Evolutionary conservation across 2,888 invertebrate species (phyloP).

Genomic region (Ophion slaviceki): DNA sequence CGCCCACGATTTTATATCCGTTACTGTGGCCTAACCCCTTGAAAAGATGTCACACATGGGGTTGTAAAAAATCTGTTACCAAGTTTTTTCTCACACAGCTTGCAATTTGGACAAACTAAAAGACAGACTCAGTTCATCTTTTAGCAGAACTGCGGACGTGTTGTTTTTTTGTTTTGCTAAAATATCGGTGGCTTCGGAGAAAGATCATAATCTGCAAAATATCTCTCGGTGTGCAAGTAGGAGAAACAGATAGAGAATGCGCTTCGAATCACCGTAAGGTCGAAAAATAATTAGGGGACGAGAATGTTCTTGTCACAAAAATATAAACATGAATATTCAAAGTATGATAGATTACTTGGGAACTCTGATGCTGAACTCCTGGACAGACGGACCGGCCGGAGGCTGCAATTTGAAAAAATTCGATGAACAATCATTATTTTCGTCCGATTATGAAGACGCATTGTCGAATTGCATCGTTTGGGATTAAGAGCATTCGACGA

Average conservation of each 20-base stretch:
- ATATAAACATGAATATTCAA: not conserved
- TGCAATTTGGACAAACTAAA: no score
- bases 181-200: no score
- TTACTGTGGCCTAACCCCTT: no score
- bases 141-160: no score
- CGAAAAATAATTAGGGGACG: not conserved
- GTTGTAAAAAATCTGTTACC: no score
- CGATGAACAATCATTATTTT: not conserved
- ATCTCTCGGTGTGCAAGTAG: no score
- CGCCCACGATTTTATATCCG: no score
- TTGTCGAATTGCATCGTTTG: not conserved
- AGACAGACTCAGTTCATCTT: no score
- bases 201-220: no score
- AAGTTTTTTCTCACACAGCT: no score
- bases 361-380: slow-evolving; percentile 92
- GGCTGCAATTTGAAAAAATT: slow-evolving; percentile 59
- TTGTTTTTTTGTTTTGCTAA: no score
- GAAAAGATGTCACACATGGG: no score
- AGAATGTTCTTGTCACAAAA: slow-evolving; percentile 12
- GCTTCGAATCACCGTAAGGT: not conserved
- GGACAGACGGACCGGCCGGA: slow-evolving; percentile 84
- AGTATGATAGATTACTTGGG: slow-evolving; percentile 87
- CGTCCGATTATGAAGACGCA: not conserved
- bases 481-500: not conserved
- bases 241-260: not conserved